Evolutionary conservation across 2,113 vertebrate genomes (phyloP), one percentile per base, ranked within the genome.

Genomic region (Urocynchramus pylzowi): DNA sequence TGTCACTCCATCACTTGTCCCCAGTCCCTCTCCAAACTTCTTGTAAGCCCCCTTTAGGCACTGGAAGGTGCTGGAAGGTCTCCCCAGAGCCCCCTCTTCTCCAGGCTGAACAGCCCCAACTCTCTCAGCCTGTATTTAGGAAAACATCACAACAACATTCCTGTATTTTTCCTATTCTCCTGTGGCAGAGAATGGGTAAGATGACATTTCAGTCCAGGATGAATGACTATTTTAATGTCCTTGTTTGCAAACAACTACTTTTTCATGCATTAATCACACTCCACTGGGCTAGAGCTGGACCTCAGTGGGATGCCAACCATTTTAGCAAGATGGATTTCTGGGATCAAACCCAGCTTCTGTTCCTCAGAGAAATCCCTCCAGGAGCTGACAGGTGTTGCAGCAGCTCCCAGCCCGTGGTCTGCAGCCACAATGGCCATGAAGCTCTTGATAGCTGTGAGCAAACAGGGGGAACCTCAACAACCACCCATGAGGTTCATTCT

Each of bases 11-110:
- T 42, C 14, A 15, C 10, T 37, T 65, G 37, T 28, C 10, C 44
- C 10, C 8, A 59, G 4, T 44, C 10, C 18, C 12, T 2, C 42
- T 73, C 27, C 35, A 71, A 5, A 6, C 9, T 35, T 26, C 35
- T 10, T 22, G 9, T 11, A 24, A 45, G 8, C 18, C 24, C 3
- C 6, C 11, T 42, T 42, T 16, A 57, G 67, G 42, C 5, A 0
- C 42, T 80, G 50, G 41, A 53, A 54, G 39, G 20, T 39, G 24
- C 75, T 79, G 7, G 22, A 33, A 88, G 27, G 18, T 73, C 12
- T 10, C 22, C 15, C 27, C 1, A 4, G 42, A 37, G 21, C 12
- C 14, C 2, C 6, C 21, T 80, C 6, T n/a, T 49, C 60, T 57
- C 37, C 53, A 59, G 41, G 61, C 31, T 42, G 44, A 52, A 15